Evolutionary conservation across 2,113 vertebrate genomes (phyloP).

Genomic region (Xenus cinereus): DNA sequence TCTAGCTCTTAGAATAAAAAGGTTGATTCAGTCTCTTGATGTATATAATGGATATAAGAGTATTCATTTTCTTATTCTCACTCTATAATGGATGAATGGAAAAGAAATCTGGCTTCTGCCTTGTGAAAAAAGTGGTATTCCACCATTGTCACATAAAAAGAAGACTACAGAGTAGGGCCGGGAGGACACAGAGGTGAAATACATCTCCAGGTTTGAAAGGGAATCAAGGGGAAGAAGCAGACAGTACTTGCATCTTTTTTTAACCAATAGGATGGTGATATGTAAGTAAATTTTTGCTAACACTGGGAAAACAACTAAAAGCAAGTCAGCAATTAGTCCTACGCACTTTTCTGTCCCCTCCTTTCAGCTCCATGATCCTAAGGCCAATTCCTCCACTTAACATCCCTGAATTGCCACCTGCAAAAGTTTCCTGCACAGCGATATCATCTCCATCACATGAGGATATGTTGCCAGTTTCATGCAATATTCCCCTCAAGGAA

Average conservation of each 20-base stretch:
- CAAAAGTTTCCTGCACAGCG: neutral
- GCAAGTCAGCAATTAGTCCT: neutral
- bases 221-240: neutral
- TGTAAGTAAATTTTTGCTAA: neutral
- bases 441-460: neutral
- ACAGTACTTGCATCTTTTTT: neutral
- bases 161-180: neutral
- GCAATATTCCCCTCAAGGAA: neutral
- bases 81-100: neutral
- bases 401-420: neutral
- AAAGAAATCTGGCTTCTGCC: constrained; percentile 8
- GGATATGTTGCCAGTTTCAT: neutral
- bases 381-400: neutral
- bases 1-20: constrained; percentile 46
- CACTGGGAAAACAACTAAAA: neutral
- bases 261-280: neutral
- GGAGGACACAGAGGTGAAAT: neutral
- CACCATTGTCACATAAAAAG: constrained; percentile 14
- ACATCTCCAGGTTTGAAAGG: neutral
- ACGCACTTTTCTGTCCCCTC: rapidly evolving
- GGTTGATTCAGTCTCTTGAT: constrained; percentile 38
- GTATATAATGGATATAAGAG: constrained; percentile 21
- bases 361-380: neutral
- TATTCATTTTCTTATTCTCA: neutral
- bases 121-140: neutral